A percentile compares a stretch with the other conserved stretches of the same genome.
Conservation (phyloP, 35 echinoderm and acorn worm species). For the Eucidaris tribuloides region DNA sequence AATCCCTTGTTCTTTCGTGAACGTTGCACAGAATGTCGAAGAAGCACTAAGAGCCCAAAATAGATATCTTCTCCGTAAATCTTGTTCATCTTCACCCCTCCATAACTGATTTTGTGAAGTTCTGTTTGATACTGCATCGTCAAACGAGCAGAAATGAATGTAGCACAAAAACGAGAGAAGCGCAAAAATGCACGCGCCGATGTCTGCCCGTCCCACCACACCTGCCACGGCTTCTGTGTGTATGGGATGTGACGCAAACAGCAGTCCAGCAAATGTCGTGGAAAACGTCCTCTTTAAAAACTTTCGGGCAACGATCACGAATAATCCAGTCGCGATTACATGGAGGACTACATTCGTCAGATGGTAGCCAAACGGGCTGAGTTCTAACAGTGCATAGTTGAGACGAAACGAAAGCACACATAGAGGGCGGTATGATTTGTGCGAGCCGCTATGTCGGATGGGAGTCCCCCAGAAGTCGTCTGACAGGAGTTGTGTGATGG, state of each 20-base stretch:
- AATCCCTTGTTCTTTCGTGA: slow-evolving; percentile 92
- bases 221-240: slow-evolving; percentile 96
- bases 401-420: slow-evolving; percentile 87
- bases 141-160: slow-evolving; percentile 73
- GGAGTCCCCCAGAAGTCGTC: slow-evolving; percentile 98
- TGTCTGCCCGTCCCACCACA: slow-evolving; percentile 88
- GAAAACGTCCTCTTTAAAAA: slow-evolving; percentile 25
- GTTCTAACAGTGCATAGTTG: slow-evolving; percentile 64
- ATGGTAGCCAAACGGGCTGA: slow-evolving; percentile 88
- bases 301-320: neutral
- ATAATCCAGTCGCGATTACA: slow-evolving; percentile 23
- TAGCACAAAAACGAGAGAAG: slow-evolving; percentile 75
- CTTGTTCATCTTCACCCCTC: too few species aligned
- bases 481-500: slow-evolving; percentile 61
- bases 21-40: slow-evolving; percentile 59
- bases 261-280: slow-evolving; percentile 23
- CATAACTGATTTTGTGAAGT: too few species aligned
- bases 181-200: slow-evolving; percentile 76
- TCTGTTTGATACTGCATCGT: too few species aligned
- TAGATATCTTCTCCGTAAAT: slow-evolving; percentile 10
- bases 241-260: slow-evolving; percentile 82
- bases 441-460: slow-evolving; percentile 77
- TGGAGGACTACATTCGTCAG: slow-evolving; percentile 74
- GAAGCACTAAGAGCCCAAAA: slow-evolving; percentile 33
- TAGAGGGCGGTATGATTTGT: slow-evolving; percentile 96